A percentile compares a stretch with the other conserved stretches of the same genome.
Evolutionary conservation across 37 sponge, comb jelly and placozoan species (phyloP).

Genomic region (Agelas oroides): DNA sequence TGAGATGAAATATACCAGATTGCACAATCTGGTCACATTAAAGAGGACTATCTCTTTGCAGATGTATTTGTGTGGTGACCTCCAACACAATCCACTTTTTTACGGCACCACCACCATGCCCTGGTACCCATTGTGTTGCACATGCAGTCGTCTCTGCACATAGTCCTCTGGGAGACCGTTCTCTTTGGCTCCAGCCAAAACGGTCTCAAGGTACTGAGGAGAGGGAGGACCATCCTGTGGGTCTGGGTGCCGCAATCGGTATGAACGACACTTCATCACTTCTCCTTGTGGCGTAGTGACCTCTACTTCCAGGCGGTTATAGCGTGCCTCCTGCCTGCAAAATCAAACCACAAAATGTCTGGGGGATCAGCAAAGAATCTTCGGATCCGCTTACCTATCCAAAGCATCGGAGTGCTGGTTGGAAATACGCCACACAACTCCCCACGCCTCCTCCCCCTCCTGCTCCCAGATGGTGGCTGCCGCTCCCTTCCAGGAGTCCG

Average conservation of each 20-base stretch:
- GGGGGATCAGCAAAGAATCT: too few relatives aligned
- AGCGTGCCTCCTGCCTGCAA: neutral
- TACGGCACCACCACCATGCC: neutral
- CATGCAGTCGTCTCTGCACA: neutral
- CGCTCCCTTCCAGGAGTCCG: neutral
- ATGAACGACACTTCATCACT: neutral
- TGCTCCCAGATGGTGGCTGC: neutral
- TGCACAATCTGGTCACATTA: too few relatives aligned
- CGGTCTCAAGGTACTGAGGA: neutral
- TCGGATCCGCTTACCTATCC: neutral
- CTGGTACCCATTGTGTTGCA: neutral
- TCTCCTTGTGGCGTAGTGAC: neutral
- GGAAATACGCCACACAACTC: neutral
- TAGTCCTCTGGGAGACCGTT: neutral
- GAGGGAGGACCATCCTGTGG: neutral
- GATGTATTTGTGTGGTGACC: too few relatives aligned
- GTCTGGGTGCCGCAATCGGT: neutral
- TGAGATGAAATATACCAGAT: too few relatives aligned
- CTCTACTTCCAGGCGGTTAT: neutral
- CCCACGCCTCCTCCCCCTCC: slow-evolving; percentile 3
- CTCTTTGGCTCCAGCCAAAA: neutral
- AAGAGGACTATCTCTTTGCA: too few relatives aligned
- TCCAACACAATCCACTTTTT: too few relatives aligned
- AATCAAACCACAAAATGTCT: too few relatives aligned
- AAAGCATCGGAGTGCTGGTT: neutral